Evolutionary conservation across 2,888 invertebrate genomes (phyloP), one percentile per base, ranked within the genome.

Genomic region (Chymomyza procnemis): DNA sequence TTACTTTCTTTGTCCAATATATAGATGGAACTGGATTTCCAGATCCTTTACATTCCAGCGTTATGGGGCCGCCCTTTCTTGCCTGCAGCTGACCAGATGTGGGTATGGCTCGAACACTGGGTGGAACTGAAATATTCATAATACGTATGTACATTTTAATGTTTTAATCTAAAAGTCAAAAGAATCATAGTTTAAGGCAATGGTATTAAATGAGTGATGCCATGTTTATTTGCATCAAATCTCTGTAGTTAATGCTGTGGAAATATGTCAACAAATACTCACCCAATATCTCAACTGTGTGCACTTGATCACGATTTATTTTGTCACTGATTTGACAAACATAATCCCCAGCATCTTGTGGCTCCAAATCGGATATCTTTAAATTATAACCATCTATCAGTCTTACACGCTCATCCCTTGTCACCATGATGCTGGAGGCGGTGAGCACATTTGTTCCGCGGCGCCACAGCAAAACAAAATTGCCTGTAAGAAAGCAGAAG

Each of bases 1-100:
- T 64, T 73, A 91, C 91, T 89, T 91, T 91, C 85, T 91, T 91
- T 59, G 90, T 91, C 95, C 95, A 95, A n/a, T 92, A 92, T 71
- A 95, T 94, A 21, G 92, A 93, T 0, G 95, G 95, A 34, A 94
- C 94, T 0, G 95, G 95, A 90, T 95, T 95, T 14, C 95, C 95
- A 0, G 94, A 93, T 0, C 94, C 95, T 69, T 94, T 91, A 83
- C 95, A 95, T 89, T 94, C 94, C 64, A 95, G 90, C 50, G 94
- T 94, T 1, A 94, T 93, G 0, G 94, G 93, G 12, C 94, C 94
- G 0, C 94, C 94, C 66, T 94, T 93, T 56, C 94, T 90, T 12
- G 94, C 94, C 46, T 94, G 94, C 58, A 94, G 92, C 81, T 94
- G 94, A 4, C 94, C 92, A 26, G 92, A 93, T 80, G 94, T 93